Evolutionary conservation across 1,140 invertebrate species (phyloP), one percentile per base, ranked within the genome.

Genomic region (Mesaphorura yosii): DNA sequence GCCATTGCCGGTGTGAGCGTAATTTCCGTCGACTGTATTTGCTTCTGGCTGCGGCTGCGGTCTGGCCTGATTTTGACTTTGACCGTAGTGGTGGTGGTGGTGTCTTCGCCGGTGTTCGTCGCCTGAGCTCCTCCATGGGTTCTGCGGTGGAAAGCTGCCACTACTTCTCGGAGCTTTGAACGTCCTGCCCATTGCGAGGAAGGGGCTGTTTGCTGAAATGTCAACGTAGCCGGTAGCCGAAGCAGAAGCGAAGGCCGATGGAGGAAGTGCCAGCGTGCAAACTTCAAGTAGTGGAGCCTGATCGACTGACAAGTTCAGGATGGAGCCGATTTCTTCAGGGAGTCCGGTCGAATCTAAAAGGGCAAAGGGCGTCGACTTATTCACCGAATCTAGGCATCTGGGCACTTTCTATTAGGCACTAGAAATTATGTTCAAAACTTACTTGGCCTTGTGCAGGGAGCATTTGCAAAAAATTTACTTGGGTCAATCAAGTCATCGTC

Each of bases 401-500:
- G 12, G 12, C 34, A 37, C 17, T 37, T 37, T 37, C 23, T 7
- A 22, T 42, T 42, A n/a, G n/a, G 40, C 10, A 42, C 7, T 42
- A 7, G 40, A 42, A 19, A 10, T 22, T 42, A 42, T 17, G 10
- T 22, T 19, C 19, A 12, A 42, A 42, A 42, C 40, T 42, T 42
- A 42, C 40, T 51, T 15, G 37, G 17, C 3, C 5, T 4, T 12
- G 48, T 12, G 48, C 48, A 51, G 34, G 17, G 34, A n/a, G 17
- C 22, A 62, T 73, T 68, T 47, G 73, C 69, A 59, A 79, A 77
- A 57, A 75, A 76, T 42, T 67, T 64, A 6, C 67, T 64, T 1
- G 76, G 73, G 55, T 73, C 72, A 20, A 78, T 57, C 1, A 72
- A 59, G 49, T 69, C 70, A 2, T 75, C 74, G 37, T 79, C 76